A percentile compares a stretch with the other conserved stretches of the same genome.
These are phyloP conservation scores for Epistrophe eligans DNA, from an alignment of 2,888 invertebrate genomes.

Conservation along the genomic window DNA sequence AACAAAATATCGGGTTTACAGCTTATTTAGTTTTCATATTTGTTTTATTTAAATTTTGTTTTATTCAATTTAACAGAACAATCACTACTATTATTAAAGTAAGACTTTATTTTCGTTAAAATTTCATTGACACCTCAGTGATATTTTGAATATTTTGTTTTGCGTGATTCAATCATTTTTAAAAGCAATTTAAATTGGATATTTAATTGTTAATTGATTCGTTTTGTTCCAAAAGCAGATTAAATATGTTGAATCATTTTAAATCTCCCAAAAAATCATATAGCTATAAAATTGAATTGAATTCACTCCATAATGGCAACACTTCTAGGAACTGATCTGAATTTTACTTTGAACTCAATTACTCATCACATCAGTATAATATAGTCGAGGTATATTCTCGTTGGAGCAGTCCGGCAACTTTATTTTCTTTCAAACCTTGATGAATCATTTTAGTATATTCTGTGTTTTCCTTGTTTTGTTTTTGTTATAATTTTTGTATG, in stretches of 20 bases:
- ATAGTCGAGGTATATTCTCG: conserved; percentile 6
- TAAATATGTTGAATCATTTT: not conserved
- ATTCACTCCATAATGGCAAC: conserved; percentile 46
- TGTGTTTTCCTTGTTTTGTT: conserved; percentile 56
- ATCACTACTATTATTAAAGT: too few species aligned
- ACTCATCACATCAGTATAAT: conserved; percentile 71
- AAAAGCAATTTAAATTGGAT: not conserved
- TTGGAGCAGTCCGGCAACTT: conserved; percentile 71
- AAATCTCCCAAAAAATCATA: not conserved
- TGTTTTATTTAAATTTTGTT: too few species aligned
- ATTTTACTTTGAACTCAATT: conserved; percentile 59
- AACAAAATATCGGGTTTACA: not conserved
- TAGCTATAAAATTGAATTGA: not conserved
- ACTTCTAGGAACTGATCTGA: conserved; percentile 71
- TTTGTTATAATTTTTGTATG: conserved; percentile 16
- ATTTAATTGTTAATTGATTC: not conserved
- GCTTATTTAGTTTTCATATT: not conserved
- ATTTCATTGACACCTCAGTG: too few species aligned
- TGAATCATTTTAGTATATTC: conserved; percentile 68
- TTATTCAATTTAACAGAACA: too few species aligned
- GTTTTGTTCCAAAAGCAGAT: not conserved
- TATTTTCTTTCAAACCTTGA: conserved; percentile 72
- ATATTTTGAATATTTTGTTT: too few species aligned
- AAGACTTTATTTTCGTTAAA: too few species aligned
- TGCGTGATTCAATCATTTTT: not conserved